Conservation (phyloP, 2,888 invertebrate genomes). For the Syrphus vitripennis region DNA sequence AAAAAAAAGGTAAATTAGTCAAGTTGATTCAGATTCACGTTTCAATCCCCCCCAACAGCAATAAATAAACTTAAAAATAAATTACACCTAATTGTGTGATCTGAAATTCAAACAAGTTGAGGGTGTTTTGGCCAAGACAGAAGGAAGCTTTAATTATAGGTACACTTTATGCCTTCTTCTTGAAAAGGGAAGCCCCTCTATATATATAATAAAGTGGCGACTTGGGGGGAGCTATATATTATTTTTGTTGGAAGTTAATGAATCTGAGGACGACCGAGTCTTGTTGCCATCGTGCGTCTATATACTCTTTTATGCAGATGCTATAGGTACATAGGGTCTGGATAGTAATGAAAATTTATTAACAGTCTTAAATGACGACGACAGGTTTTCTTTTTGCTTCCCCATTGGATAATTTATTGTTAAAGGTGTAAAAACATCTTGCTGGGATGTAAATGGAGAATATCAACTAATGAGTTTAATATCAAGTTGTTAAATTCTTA, state of each 20-base stretch:
- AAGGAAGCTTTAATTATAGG: constrained; percentile 9
- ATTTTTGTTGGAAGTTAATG: not conserved
- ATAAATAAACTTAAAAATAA: constrained; percentile 18
- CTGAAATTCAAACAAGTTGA: not conserved
- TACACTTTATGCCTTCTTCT: not conserved
- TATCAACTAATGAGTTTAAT: constrained; percentile 49
- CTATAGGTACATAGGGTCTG: not conserved
- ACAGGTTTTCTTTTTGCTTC: constrained; percentile 52
- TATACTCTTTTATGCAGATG: not conserved
- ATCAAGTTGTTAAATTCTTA: constrained; percentile 31
- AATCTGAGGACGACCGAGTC: too few species aligned
- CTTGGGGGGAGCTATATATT: not conserved
- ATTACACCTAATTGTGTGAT: not conserved
- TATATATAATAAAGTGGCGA: not conserved
- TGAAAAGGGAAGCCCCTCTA: not conserved
- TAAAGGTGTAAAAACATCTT: constrained; percentile 52
- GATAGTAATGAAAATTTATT: constrained; percentile 71
- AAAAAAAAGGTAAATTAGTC: constrained; percentile 86
- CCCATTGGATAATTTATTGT: constrained; percentile 59
- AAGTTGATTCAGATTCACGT: not conserved
- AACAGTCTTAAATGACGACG: constrained; percentile 49
- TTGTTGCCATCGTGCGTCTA: not conserved
- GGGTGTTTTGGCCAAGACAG: not conserved
- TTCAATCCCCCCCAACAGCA: not conserved
- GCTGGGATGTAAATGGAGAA: not conserved